Conservation (phyloP, 2,888 invertebrate genomes). For the Tenthredo livida region DNA sequence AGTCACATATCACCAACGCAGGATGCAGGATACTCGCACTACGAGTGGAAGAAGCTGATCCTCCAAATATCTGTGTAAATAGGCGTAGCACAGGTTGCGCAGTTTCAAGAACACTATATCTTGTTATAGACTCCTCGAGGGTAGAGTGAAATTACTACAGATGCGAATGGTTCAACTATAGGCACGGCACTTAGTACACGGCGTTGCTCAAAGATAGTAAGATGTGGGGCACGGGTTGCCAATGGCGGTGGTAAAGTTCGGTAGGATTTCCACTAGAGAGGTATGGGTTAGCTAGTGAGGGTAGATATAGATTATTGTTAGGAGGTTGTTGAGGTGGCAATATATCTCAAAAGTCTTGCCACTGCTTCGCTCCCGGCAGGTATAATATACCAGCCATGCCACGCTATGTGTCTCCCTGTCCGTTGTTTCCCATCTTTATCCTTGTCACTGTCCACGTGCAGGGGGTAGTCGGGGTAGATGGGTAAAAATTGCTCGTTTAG, state of each 20-base stretch:
- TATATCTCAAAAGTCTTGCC: constrained; percentile 62
- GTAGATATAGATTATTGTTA: constrained; percentile 64
- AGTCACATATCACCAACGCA: background rate
- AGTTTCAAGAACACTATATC: constrained; percentile 6
- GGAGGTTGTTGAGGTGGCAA: constrained; percentile 61
- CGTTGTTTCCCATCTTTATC: constrained; percentile 19
- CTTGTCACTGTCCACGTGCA: constrained; percentile 28
- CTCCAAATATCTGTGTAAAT: background rate
- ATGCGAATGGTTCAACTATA: constrained; percentile 37
- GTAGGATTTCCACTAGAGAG: constrained; percentile 10
- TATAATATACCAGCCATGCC: constrained; percentile 47
- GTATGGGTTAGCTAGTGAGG: constrained; percentile 30
- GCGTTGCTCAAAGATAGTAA: constrained; percentile 43
- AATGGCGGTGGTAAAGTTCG: constrained; percentile 44
- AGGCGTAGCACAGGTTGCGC: background rate
- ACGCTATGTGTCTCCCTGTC: constrained; percentile 47
- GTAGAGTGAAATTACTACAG: constrained; percentile 26
- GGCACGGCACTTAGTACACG: constrained; percentile 32
- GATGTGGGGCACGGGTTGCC: constrained; percentile 28
- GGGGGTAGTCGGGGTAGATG: constrained; percentile 10
- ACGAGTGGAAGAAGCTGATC: background rate
- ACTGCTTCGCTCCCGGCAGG: constrained; percentile 39
- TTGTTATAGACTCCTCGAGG: background rate
- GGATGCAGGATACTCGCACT: background rate
- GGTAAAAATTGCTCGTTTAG: constrained; percentile 44